Evolutionary conservation across 2,797 vertebrate species (phyloP).

Genomic region (Loriculus beryllinus): DNA sequence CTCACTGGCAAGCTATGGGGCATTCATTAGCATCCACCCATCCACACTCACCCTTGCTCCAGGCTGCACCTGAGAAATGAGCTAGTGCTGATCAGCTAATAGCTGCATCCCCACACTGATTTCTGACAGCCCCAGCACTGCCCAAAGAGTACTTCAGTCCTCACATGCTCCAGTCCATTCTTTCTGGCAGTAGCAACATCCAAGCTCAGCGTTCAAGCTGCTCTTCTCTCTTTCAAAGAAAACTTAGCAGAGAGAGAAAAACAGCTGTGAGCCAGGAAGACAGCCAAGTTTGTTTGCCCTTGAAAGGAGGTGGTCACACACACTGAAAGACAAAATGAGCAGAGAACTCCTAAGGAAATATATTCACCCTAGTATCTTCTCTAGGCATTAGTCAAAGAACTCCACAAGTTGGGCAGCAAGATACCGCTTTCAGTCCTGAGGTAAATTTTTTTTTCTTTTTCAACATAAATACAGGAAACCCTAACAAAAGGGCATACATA

Average conservation of each 20-base stretch:
- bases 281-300: slow-evolving; percentile 56
- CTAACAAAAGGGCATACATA: not conserved
- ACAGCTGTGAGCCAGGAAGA: slow-evolving; percentile 13
- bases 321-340: not conserved
- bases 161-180: not conserved
- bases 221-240: slow-evolving; percentile 52
- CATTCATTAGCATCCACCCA: not conserved
- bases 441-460: not conserved
- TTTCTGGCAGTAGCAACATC: not conserved
- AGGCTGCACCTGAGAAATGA: not conserved
- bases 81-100: not conserved
- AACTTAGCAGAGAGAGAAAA: slow-evolving; percentile 12
- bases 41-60: slow-evolving; percentile 32
- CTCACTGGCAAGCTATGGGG: not conserved
- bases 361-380: not conserved
- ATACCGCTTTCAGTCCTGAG: not conserved
- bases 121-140: not conserved
- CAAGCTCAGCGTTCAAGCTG: not conserved
- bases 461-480: not conserved
- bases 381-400: not conserved
- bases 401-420: not conserved
- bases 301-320: not conserved
- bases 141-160: not conserved
- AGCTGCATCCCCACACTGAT: not conserved
- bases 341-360: not conserved